Evolutionary conservation across 2,113 vertebrate species (phyloP).

Genomic region (Eidolon helvum): DNA sequence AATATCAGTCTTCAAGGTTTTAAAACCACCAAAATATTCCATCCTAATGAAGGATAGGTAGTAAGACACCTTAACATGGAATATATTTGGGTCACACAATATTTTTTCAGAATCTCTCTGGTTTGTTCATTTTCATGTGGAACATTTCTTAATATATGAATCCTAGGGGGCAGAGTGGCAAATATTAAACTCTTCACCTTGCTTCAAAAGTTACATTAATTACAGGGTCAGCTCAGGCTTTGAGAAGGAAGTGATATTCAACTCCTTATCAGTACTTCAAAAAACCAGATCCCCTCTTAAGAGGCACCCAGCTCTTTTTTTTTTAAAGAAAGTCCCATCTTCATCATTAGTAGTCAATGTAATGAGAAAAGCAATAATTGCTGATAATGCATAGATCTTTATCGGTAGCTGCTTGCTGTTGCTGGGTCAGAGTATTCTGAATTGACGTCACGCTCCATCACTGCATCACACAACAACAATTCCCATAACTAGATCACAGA

Average conservation of each 20-base stretch:
- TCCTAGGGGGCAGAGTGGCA: neutral
- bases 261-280: neutral
- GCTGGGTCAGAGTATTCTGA: neutral
- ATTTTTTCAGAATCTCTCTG: neutral
- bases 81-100: neutral
- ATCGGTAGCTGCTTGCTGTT: neutral
- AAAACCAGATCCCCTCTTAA: neutral
- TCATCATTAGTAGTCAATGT: neutral
- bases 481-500: neutral
- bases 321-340: neutral
- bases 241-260: neutral
- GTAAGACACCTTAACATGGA: neutral
- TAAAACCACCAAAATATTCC: neutral
- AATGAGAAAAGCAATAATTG: neutral
- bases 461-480: neutral
- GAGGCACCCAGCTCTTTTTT: neutral
- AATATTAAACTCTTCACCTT: neutral
- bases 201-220: neutral
- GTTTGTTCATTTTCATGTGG: neutral
- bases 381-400: neutral
- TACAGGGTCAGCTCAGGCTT: neutral
- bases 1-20: neutral
- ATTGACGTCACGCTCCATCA: neutral
- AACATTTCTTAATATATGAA: neutral
- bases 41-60: neutral